Base-by-base conservation (phyloP, 2,888 invertebrate genomes). In the Selenia dentaria region DNA sequence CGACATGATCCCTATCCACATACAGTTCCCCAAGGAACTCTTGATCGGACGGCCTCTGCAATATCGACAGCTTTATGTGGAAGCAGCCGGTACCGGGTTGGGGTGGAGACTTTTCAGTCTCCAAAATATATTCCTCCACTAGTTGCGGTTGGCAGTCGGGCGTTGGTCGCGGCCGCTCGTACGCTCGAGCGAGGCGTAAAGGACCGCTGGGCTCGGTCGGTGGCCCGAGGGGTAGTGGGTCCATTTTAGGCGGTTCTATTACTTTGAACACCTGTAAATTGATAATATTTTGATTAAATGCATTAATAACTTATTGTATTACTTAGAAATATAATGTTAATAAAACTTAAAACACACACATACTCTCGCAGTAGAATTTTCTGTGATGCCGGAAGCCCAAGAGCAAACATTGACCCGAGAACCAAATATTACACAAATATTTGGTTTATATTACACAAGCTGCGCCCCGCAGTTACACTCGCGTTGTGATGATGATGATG, bases 21-120 rank as follows among this genome's bases (percentile, higher is more conserved):
- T 97, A 97, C 38, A 98, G 91, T 81, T 97, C 96, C 14, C 98
- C 98, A 53, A 97, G 92, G 85, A 95, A 97, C 85, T 96, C 96
- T 54, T 96, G 96, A 83, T 97, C 97, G 42, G 96, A 94, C 65
- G 96, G 96, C 80, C 97, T 92, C 83, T 97, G 97, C 54, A 95
- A 91, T 78, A 98, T 96, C 44, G 96, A 95, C 60, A 98, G 91
- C 76, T 96, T 96, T 70, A 97, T 97, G 79, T 95, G 94, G 85
- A 97, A 96, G 62, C 96, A 94, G 50, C 94, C 93, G 0, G 91
- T 75, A 3, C 91, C 76, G 47, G 91, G 91, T 63, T 93, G 92
- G 5, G 94, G 93, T 64, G 94, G 85, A 0, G 91, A 90, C 44
- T 93, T 92, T 67, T 97, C 97, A 31, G 97, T 96, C 84, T 98